These are phyloP conservation scores for Augochlora pura DNA, from an alignment of 1,140 invertebrate species.

Conservation along the genomic window DNA sequence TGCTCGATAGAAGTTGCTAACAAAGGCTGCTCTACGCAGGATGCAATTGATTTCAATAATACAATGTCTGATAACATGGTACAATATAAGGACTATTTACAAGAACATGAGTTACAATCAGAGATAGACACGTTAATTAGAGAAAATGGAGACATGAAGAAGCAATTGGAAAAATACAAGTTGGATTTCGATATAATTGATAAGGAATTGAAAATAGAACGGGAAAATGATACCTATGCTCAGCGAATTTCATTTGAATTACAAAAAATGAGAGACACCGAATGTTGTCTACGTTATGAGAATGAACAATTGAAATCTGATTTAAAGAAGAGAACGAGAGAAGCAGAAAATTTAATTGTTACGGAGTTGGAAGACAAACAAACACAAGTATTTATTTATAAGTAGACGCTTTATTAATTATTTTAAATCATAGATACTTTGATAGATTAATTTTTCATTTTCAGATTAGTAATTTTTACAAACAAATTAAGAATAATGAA, in stretches of 20 bases:
- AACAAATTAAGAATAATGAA: conserved; percentile 44
- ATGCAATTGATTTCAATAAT: conserved; percentile 8
- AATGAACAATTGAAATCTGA: conserved; percentile 46
- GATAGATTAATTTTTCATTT: conserved; percentile 16
- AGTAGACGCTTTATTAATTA: conserved; percentile 1
- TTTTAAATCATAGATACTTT: not conserved
- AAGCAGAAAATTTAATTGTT: conserved; percentile 34
- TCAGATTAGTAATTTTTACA: conserved; percentile 52
- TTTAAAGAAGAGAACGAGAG: conserved; percentile 32
- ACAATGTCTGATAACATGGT: not conserved
- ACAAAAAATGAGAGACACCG: conserved; percentile 38
- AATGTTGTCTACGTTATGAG: conserved; percentile 40
- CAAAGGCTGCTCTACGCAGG: conserved; percentile 18
- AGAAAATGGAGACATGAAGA: conserved; percentile 65
- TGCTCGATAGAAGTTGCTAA: conserved; percentile 31
- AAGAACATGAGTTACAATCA: conserved; percentile 33
- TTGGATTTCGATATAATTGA: conserved; percentile 65
- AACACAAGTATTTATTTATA: conserved; percentile 51
- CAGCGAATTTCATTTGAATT: conserved; percentile 51
- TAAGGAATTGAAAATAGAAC: conserved; percentile 64
- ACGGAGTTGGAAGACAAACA: conserved; percentile 47
- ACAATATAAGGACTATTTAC: conserved; percentile 20
- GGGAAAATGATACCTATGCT: conserved; percentile 24
- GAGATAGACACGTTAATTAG: conserved; percentile 47
- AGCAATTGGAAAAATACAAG: conserved; percentile 57